A percentile compares a stretch with the other conserved stretches of the same genome.
Conservation (phyloP, 2,113 vertebrate species). For the Pelecanoides urinatrix region DNA sequence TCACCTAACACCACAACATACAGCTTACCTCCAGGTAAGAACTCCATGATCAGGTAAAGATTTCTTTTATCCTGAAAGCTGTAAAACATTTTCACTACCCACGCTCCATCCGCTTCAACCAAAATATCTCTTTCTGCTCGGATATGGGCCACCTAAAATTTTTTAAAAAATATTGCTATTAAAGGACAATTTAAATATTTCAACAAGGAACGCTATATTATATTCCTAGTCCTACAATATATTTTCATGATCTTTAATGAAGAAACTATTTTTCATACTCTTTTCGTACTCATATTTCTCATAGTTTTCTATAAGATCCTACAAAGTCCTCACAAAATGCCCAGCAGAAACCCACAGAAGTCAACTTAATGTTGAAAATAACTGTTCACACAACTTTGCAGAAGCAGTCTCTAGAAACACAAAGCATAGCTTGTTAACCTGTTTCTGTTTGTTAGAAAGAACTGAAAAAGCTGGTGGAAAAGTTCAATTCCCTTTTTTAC, state of each 20-base stretch:
- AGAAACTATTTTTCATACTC: not conserved
- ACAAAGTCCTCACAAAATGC: not conserved
- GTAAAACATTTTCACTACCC: constrained; percentile 99
- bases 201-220: not conserved
- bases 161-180: not conserved
- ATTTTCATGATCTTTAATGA: not conserved
- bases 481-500: not conserved
- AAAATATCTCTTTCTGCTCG: constrained; percentile 96
- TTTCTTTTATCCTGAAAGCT: constrained; percentile 99
- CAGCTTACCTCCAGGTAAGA: constrained; percentile 91
- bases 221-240: not conserved
- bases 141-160: constrained; percentile 91
- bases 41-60: constrained; percentile 99
- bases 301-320: not conserved
- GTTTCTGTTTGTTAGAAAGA: not conserved
- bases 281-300: not conserved
- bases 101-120: constrained; percentile 96
- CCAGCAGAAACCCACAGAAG: not conserved
- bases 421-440: not conserved
- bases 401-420: not conserved
- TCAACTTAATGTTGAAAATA: not conserved
- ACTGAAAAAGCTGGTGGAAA: not conserved
- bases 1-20: not conserved
- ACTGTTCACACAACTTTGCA: not conserved
- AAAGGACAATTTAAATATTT: not conserved